These are phyloP conservation scores for Augochlorella aurata DNA, from an alignment of 2,888 invertebrate genomes.

Conservation along the genomic window DNA sequence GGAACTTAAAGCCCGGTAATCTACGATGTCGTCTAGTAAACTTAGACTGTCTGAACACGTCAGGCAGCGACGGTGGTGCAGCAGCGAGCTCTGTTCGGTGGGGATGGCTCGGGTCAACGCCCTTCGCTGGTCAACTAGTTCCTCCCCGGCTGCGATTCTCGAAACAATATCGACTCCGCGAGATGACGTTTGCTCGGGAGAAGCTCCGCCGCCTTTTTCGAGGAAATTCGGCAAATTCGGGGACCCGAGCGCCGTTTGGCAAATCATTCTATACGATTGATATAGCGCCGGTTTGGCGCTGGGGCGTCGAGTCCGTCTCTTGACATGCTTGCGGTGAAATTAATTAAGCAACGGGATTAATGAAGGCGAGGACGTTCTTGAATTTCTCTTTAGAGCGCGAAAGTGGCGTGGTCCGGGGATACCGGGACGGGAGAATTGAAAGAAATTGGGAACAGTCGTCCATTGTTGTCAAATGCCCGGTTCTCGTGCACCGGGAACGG, in stretches of 20 bases:
- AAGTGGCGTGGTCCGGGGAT: neutral
- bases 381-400: conserved; percentile 30
- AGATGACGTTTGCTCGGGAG: neutral
- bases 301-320: conserved; percentile 39
- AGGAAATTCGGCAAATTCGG: neutral
- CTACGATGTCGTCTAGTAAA: conserved; percentile 1
- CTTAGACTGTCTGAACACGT: neutral
- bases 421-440: conserved; percentile 12
- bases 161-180: neutral
- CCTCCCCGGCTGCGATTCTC: neutral
- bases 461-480: conserved; percentile 1
- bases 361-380: conserved; percentile 37
- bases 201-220: no score
- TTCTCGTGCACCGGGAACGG: neutral
- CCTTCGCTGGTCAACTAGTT: neutral
- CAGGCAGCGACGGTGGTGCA: neutral
- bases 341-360: conserved; percentile 52
- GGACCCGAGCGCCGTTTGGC: neutral
- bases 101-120: neutral
- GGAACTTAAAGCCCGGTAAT: neutral
- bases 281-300: neutral
- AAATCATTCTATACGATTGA: conserved; percentile 1
- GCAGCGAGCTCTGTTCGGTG: neutral
- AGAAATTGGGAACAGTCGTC: conserved; percentile 12
- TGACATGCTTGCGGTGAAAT: conserved; percentile 50